Evolutionary conservation across 1,140 invertebrate genomes (phyloP).

Genomic region (Cheumatopsyche charites): DNA sequence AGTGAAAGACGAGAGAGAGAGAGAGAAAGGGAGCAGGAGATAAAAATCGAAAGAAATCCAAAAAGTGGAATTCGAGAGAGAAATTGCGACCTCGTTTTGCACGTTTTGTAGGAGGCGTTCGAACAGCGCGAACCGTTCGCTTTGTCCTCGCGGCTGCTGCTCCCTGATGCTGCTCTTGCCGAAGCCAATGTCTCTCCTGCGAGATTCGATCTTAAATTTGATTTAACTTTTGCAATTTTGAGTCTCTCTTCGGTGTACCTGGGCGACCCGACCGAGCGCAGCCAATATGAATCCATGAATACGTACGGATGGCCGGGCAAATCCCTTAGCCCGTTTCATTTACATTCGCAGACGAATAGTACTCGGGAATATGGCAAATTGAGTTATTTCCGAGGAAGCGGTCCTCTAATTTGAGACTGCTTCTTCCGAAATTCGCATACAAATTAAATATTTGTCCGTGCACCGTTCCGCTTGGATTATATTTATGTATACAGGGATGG

Average conservation of each 20-base stretch:
- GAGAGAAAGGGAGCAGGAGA: no score
- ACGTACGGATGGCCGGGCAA: constrained; percentile 2
- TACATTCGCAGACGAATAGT: constrained; percentile 1
- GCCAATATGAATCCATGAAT: constrained; percentile 12
- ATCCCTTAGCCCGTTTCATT: neutral
- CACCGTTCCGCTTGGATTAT: no score
- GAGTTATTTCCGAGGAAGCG: neutral
- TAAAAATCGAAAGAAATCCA: neutral
- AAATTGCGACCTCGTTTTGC: neutral
- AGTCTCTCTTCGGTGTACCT: constrained; percentile 15
- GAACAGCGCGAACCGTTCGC: neutral
- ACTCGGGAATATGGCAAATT: constrained; percentile 11
- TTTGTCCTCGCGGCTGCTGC: neutral
- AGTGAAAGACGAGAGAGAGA: no score
- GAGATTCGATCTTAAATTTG: constrained; percentile 44
- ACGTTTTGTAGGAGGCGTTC: neutral
- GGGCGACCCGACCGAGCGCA: neutral
- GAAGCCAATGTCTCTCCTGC: neutral
- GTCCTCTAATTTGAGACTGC: neutral
- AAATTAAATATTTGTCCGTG: constrained; percentile 10
- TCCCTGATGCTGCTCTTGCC: neutral
- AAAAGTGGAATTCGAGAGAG: neutral
- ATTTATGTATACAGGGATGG: neutral
- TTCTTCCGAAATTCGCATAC: neutral
- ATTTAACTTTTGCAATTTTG: constrained; percentile 46